Base-by-base conservation (phyloP, 1,140 invertebrate genomes). In the Anagrus nilaparvatae region DNA sequence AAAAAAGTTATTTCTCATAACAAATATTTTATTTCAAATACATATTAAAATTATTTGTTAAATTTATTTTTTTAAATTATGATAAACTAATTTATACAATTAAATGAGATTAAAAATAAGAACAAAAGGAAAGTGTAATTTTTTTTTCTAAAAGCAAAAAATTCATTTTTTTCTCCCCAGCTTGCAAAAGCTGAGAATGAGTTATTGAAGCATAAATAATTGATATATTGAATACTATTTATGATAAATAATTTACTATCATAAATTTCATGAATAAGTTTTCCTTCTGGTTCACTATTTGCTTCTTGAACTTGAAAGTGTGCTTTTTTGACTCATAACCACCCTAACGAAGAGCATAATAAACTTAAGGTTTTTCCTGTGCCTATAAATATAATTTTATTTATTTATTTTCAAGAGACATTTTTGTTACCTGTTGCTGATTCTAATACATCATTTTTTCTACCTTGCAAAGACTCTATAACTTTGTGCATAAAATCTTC, bases 361-460 rank as follows among this genome's bases (percentile, higher is more conserved):
- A 99, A 70, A 47, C 89, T 89, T 2, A 99, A 65, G 0, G 96
- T 99, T 71, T 99, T 99, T 24, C 96, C 96, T 4, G 94, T 97
- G 4, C 94, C 87, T 69, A 21, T 30, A n/a, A n/a, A n/a, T n/a
- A n/a, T n/a, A n/a, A n/a, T 9, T 43, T 20, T 25, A 7, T 24
- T 10, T 21, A 30, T 37, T 28, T 21, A 40, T 13, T 31, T 28
- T 19, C 32, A 31, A 31, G 21, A 9, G 27, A 32, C 10, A 45
- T 29, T 25, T 73, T n/a, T n/a, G n/a, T 6, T 58, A 69, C 65
- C 79, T 5, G 94, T 98, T 2, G 94, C 94, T 46, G 91, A 96
- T 65, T 99, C 96, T 36, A 99, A 61, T 29, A 97, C 77, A 18
- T 86, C 96, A 74, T 97, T 90, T 19, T 78, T 75, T 54, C 80